Percentiles rank a stretch among this genome's conserved stretches.
These are phyloP conservation scores for Unio pictorum DNA, from an alignment of 2,888 invertebrate genomes.

Conservation along the genomic window DNA sequence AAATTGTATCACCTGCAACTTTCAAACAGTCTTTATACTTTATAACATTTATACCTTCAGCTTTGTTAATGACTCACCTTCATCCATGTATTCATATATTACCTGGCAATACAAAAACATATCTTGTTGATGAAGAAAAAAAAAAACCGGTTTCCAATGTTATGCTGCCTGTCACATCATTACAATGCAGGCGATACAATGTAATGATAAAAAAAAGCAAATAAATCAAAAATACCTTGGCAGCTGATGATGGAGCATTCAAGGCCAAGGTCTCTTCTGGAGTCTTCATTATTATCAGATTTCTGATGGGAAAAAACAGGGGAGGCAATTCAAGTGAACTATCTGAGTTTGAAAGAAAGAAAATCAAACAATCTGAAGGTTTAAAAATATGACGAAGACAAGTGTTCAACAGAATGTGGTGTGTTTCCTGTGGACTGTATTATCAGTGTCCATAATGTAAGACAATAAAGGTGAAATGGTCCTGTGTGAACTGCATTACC, in stretches of 20 bases:
- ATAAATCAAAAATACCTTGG: slow-evolving; percentile 75
- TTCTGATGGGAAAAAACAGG: slow-evolving; percentile 42
- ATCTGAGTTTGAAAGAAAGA: not conserved
- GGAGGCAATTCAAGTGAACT: not conserved
- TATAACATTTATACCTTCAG: no score
- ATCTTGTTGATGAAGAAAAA: not conserved
- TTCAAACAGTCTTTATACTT: no score
- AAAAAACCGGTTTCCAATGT: not conserved
- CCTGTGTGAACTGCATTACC: no score
- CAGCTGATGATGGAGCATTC: slow-evolving; percentile 78
- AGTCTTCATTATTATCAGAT: slow-evolving; percentile 75
- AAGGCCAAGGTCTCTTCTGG: slow-evolving; percentile 86
- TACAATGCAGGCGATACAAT: not conserved
- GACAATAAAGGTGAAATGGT: no score
- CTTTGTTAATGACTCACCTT: no score
- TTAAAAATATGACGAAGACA: no score
- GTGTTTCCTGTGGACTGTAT: no score
- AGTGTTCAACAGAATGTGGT: no score
- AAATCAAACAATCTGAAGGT: no score
- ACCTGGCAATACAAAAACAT: not conserved
- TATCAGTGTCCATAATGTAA: not conserved
- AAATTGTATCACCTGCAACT: no score
- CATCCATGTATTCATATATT: no score
- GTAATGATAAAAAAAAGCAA: not conserved
- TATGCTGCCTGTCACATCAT: not conserved